A percentile compares a stretch with the other conserved stretches of the same genome.
phyloP scores from a whole-genome alignment of 2,113 vertebrate species.

The Oncorhynchus keta region DNA sequence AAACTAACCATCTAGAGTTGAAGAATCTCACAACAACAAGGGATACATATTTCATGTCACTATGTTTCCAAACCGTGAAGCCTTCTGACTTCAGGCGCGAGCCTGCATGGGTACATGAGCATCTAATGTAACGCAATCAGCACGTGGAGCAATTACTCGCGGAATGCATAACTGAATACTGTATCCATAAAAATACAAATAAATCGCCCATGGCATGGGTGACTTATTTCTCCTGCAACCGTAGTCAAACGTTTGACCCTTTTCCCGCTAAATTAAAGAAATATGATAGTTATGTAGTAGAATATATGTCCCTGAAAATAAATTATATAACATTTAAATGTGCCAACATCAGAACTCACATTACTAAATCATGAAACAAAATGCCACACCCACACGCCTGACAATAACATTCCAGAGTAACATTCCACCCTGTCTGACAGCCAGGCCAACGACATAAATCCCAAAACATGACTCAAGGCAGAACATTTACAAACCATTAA shows the following conservation, averaged over 20 bases:
- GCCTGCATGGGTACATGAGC: background rate
- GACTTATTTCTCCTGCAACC: background rate
- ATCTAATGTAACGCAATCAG: too few relatives aligned
- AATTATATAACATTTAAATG: background rate
- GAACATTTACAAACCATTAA: background rate
- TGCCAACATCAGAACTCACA: background rate
- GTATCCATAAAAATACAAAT: too few relatives aligned
- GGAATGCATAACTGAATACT: too few relatives aligned
- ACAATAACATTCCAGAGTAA: background rate
- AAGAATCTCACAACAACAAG: too few relatives aligned
- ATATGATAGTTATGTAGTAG: background rate
- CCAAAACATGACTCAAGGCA: background rate
- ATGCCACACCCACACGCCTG: constrained; percentile 29
- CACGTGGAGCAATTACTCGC: too few relatives aligned
- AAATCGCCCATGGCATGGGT: background rate
- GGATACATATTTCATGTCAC: background rate
- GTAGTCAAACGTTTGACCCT: background rate
- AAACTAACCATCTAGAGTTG: too few relatives aligned
- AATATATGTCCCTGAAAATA: background rate
- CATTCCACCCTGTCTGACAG: constrained; percentile 10
- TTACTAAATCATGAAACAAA: background rate
- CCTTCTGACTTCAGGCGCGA: too few relatives aligned
- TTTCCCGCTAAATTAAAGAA: background rate
- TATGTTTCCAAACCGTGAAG: background rate
- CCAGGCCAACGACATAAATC: background rate